A percentile compares a stretch with the other conserved stretches of the same genome.
Evolutionary conservation across 1,140 invertebrate genomes (phyloP).

Genomic region (Drosophila nebulosa): DNA sequence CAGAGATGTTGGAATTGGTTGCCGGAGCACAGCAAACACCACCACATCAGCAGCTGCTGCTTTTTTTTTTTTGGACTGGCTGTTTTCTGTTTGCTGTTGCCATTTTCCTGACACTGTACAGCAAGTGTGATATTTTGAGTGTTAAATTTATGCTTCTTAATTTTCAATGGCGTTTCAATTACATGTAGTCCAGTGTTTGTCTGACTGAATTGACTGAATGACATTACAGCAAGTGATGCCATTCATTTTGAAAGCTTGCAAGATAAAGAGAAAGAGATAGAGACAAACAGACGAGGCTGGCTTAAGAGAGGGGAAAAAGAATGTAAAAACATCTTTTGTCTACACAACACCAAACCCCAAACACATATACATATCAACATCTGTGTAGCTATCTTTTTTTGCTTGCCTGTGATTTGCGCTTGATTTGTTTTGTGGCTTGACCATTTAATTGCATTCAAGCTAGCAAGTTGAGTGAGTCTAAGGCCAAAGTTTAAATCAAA

Average conservation of each 20-base stretch:
- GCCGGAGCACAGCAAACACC: too few relatives aligned
- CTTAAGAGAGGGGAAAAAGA: neutral
- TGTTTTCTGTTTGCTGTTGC: slow-evolving; percentile 5
- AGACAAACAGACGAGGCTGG: neutral
- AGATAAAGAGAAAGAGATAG: too few relatives aligned
- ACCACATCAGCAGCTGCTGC: neutral
- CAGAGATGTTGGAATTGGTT: slow-evolving; percentile 15
- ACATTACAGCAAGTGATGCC: neutral
- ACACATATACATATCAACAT: neutral
- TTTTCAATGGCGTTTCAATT: neutral
- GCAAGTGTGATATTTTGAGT: neutral
- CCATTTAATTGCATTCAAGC: slow-evolving; percentile 46
- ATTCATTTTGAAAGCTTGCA: neutral
- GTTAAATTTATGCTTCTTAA: neutral
- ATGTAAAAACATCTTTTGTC: neutral
- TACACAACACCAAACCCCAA: too few relatives aligned
- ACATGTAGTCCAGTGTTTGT: neutral
- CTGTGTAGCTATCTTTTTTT: neutral
- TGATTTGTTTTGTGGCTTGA: slow-evolving; percentile 24
- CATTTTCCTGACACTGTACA: slow-evolving; percentile 3
- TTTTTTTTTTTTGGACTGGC: neutral
- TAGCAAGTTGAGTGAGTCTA: neutral
- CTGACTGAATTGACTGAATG: neutral
- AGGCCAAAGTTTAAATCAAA: slow-evolving; percentile 43
- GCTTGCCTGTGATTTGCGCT: slow-evolving; percentile 15